Conservation (phyloP, 1,140 invertebrate genomes). For the Papilio helenus region DNA sequence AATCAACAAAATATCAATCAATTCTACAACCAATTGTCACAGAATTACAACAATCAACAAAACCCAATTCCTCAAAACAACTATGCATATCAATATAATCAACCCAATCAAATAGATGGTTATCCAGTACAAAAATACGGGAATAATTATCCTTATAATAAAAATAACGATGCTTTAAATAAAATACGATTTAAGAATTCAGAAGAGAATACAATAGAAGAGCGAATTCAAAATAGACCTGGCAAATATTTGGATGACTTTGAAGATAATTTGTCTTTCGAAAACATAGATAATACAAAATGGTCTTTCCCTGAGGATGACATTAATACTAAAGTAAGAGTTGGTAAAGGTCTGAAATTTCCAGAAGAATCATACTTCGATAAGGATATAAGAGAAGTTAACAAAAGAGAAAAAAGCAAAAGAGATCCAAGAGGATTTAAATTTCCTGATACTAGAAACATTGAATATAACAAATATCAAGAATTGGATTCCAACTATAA, state of each 20-base stretch:
- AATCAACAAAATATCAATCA: conserved; percentile 63
- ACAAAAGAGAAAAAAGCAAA: conserved; percentile 33
- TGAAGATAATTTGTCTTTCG: conserved; percentile 42
- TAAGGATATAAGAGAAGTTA: conserved; percentile 35
- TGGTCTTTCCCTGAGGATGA: conserved; percentile 58
- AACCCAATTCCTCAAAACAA: conserved; percentile 45
- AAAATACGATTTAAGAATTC: conserved; percentile 45
- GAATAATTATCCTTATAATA: conserved; percentile 45
- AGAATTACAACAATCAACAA: conserved; percentile 49
- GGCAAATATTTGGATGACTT: conserved; percentile 41
- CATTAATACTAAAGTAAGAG: conserved; percentile 48
- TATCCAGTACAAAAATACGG: conserved; percentile 54
- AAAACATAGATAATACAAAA: conserved; percentile 46
- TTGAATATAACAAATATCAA: conserved; percentile 31
- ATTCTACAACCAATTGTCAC: conserved; percentile 67
- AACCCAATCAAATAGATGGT: conserved; percentile 41
- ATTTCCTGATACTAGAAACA: conserved; percentile 14
- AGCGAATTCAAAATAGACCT: conserved; percentile 67
- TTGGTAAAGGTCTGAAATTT: conserved; percentile 55
- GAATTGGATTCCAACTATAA: conserved; percentile 31
- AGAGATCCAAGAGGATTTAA: conserved; percentile 46
- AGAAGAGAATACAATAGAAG: conserved; percentile 52
- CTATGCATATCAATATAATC: conserved; percentile 41
- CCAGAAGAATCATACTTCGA: conserved; percentile 47
- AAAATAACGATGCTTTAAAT: conserved; percentile 41